These are phyloP conservation scores for Mustela nigripes DNA, from an alignment of 2,113 vertebrate species.

Conservation along the genomic window DNA sequence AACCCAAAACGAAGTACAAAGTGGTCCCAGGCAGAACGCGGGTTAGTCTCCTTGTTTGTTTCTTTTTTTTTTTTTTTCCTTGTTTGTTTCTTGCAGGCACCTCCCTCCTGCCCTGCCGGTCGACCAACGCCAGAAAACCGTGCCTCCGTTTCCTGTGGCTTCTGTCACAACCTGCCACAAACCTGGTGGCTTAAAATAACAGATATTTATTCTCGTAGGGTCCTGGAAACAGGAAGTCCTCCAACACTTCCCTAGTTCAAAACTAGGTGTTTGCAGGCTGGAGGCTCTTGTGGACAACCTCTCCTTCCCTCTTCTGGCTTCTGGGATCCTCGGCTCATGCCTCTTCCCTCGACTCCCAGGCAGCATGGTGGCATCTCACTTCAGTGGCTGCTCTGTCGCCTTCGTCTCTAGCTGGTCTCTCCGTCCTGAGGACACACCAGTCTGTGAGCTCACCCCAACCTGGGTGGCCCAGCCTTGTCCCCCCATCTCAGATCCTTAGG, in stretches of 20 bases:
- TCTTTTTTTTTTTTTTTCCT: too few relatives aligned
- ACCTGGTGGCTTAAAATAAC: background rate
- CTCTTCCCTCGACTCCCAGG: too few relatives aligned
- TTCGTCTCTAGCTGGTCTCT: background rate
- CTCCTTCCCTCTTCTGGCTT: background rate
- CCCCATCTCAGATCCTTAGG: background rate
- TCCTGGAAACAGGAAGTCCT: background rate
- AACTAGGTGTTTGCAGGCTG: background rate
- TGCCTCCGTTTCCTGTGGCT: rapidly evolving
- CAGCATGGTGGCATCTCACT: rapidly evolving
- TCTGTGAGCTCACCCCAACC: too few relatives aligned
- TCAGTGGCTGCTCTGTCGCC: rapidly evolving
- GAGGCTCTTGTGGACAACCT: rapidly evolving
- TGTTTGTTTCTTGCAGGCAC: background rate
- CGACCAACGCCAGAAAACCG: background rate
- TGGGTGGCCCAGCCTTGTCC: too few relatives aligned
- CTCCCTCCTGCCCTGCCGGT: rapidly evolving
- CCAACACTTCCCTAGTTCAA: background rate
- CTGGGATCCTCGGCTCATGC: rapidly evolving
- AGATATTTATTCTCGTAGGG: background rate
- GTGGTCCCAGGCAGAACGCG: too few relatives aligned
- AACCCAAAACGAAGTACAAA: too few relatives aligned
- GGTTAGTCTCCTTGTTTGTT: background rate
- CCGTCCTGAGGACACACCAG: background rate
- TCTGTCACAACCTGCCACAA: background rate